A percentile compares a stretch with the other conserved stretches of the same genome.
phyloP scores from a whole-genome alignment of 2,888 invertebrate genomes.

The Oscheius sp. region DNA sequence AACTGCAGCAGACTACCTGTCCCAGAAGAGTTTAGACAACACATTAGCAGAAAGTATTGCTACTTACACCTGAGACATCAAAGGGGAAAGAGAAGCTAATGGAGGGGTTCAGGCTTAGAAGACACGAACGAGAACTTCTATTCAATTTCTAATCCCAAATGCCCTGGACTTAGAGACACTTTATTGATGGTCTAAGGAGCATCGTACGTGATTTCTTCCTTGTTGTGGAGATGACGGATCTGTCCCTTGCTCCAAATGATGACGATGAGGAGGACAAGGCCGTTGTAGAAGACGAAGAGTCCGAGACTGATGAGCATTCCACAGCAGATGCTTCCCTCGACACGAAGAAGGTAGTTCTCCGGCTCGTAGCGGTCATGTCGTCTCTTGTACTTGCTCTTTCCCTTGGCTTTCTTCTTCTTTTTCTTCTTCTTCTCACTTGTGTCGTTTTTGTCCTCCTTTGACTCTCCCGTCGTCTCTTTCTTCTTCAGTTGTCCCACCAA shows the following conservation, averaged over 20 bases:
- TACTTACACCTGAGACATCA: too few relatives aligned
- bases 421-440: slow-evolving; percentile 30
- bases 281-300: slow-evolving; percentile 12
- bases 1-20: too few relatives aligned
- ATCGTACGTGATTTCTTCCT: background rate
- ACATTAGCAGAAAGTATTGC: too few relatives aligned
- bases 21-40: too few relatives aligned
- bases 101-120: too few relatives aligned
- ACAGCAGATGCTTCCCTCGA: slow-evolving; percentile 51
- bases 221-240: background rate
- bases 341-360: slow-evolving; percentile 51
- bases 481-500: slow-evolving; percentile 46
- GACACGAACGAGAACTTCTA: too few relatives aligned
- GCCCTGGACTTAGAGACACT: too few relatives aligned
- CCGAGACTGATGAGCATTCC: slow-evolving; percentile 33
- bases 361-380: slow-evolving; percentile 46
- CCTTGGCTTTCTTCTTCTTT: slow-evolving; percentile 42
- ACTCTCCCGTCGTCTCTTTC: slow-evolving; percentile 15
- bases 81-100: too few relatives aligned
- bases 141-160: too few relatives aligned
- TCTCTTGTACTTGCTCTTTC: slow-evolving; percentile 43
- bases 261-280: background rate
- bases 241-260: slow-evolving; percentile 6
- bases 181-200: background rate
- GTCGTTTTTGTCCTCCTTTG: background rate